Conservation (phyloP, 1,140 invertebrate genomes). For the Dufourea novaeangliae region DNA sequence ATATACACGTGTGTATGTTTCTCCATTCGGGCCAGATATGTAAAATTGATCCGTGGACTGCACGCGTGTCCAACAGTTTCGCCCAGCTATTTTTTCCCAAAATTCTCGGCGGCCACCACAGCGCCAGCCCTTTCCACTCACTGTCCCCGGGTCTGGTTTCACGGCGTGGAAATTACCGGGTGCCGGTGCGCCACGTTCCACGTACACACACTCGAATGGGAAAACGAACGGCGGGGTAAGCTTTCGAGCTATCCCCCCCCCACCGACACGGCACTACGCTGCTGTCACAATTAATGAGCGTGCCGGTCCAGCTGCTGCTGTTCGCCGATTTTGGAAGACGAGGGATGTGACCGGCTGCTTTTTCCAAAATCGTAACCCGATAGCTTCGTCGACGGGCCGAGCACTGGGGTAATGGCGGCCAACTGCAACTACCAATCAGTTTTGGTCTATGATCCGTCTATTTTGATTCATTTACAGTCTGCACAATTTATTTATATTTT, state of each 20-base stretch:
- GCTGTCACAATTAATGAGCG: conserved; percentile 49
- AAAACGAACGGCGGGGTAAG: conserved; percentile 15
- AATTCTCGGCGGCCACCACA: neutral
- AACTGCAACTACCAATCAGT: no score
- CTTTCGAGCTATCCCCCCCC: conserved; percentile 18
- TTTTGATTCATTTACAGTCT: neutral
- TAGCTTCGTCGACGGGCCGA: neutral
- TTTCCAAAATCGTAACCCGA: neutral
- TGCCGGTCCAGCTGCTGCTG: conserved; percentile 22
- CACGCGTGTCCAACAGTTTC: conserved; percentile 23
- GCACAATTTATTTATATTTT: no score
- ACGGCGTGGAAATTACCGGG: conserved; percentile 22
- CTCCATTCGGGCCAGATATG: neutral
- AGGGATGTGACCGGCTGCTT: neutral
- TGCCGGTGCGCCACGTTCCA: neutral
- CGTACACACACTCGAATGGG: neutral
- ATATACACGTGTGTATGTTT: neutral
- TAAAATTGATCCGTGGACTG: conserved; percentile 28
- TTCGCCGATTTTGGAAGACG: conserved; percentile 4
- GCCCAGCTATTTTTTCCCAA: neutral
- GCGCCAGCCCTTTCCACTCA: no score
- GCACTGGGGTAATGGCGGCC: neutral
- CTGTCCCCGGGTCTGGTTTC: neutral
- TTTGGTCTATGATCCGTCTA: neutral
- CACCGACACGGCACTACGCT: conserved; percentile 22